Base-by-base conservation (phyloP, 2,113 vertebrate species). In the Agapornis roseicollis region DNA sequence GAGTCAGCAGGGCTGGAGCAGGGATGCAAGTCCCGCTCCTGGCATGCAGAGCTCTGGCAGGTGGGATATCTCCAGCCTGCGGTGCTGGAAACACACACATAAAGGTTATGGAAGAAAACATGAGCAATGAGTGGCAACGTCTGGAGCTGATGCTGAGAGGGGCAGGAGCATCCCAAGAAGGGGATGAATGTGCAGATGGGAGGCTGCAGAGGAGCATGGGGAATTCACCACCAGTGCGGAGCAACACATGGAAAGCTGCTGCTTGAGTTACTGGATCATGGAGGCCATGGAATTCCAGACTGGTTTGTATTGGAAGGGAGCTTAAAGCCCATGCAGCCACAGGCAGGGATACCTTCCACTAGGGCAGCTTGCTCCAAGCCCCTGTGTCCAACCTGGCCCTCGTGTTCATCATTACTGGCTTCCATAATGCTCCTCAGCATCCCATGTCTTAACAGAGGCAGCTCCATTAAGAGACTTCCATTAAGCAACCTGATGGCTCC, bases 231-330 rank as follows among this genome's bases (percentile, higher is more conserved):
- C 13, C 22, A 35, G 56, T 10, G 56, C 12, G 49, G 14, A 37
- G 80, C 12, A 6, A 20, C 19, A 20, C 2, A 7, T 17, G 13
- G 55, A 24, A 35, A 44, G 35, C 25, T 58, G 66, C 53, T 0
- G 4, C 33, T 25, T 1, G 3, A 0, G 1, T 4, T 33, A 2
- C 17, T 1, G 1, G 27, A 17, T 42, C 37, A 25, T 29, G 1
- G 2, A 11, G 39, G 24, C 22, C 33, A 35, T 15, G 6, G 20
- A 35, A 35, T 23, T n/a, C 55, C 56, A 15, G 56, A 23, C 13
- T 58, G 33, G 22, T 58, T 58, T 58, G 56, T 23, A 7, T 24
- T 15, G 56, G 33, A 58, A 24, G 56, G 56, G 22, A 35, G 0
- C 33, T 58, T 23, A 35, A 58, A 35, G 33, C 22, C 23, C 56